A percentile compares a stretch with the other conserved stretches of the same genome.
Evolutionary conservation across 2,888 invertebrate species (phyloP).

Genomic region (Lydus trimaculatus): DNA sequence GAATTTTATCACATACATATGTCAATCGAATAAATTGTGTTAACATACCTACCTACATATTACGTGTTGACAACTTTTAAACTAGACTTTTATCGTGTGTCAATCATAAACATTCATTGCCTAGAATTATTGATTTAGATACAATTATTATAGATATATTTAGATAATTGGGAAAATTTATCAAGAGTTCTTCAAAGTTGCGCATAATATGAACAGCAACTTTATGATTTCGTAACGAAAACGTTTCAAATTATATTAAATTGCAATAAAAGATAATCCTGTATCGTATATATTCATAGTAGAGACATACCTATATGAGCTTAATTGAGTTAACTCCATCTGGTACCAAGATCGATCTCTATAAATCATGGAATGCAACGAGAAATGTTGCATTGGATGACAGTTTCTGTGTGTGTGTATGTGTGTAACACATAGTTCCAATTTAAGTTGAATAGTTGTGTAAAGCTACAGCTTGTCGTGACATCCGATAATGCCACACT

Average conservation of each 20-base stretch:
- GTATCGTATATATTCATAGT: too few relatives aligned
- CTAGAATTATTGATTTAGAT: background rate
- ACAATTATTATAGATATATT: background rate
- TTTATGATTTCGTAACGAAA: background rate
- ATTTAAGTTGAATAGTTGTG: conserved; percentile 21
- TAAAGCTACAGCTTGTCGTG: conserved; percentile 24
- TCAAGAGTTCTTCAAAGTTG: background rate
- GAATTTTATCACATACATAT: too few relatives aligned
- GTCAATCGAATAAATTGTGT: too few relatives aligned
- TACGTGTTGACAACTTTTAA: too few relatives aligned
- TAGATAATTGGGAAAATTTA: background rate
- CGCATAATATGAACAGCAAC: background rate
- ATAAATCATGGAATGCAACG: conserved; percentile 32
- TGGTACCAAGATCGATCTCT: conserved; percentile 33
- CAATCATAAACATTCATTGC: too few relatives aligned
- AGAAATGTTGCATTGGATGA: conserved; percentile 20
- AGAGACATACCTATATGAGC: too few relatives aligned
- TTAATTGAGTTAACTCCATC: conserved; percentile 21
- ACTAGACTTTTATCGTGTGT: too few relatives aligned
- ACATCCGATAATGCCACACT: conserved; percentile 22
- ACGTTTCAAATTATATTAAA: background rate
- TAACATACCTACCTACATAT: too few relatives aligned
- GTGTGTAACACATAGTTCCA: conserved; percentile 23
- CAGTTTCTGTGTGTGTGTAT: too few relatives aligned
- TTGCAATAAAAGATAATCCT: too few relatives aligned